Percentiles rank a stretch among this genome's conserved stretches.
Conservation (phyloP, 2,888 invertebrate species). For the Toxonevra muliebris region DNA sequence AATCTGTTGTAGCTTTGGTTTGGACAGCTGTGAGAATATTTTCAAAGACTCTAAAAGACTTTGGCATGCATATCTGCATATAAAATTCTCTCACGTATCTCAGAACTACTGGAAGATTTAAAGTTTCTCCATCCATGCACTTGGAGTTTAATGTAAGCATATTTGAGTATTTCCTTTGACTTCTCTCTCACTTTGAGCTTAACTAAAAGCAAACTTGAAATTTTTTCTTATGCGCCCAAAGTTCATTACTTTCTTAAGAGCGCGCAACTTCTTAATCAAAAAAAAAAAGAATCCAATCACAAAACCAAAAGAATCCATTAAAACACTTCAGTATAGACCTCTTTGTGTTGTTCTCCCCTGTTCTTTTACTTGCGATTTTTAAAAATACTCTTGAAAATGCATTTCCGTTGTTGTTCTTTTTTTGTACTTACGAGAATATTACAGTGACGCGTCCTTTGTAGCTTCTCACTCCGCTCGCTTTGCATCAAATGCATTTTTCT, state of each 20-base stretch:
- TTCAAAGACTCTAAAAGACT: too few relatives aligned
- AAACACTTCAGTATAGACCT: conserved; percentile 47
- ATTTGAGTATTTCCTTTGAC: too few relatives aligned
- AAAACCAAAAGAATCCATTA: conserved; percentile 51
- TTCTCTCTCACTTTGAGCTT: too few relatives aligned
- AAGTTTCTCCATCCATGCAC: too few relatives aligned
- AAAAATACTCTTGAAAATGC: conserved; percentile 47
- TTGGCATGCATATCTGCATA: too few relatives aligned
- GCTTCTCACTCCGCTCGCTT: not conserved
- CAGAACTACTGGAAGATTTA: too few relatives aligned
- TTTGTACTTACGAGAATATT: conserved; percentile 7
- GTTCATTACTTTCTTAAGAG: conserved; percentile 40
- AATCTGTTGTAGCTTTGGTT: too few relatives aligned
- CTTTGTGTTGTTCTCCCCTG: conserved; percentile 1
- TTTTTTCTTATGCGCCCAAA: conserved; percentile 41
- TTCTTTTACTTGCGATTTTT: not conserved
- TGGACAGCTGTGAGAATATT: too few relatives aligned
- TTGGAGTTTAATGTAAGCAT: too few relatives aligned
- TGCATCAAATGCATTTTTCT: conserved; percentile 12
- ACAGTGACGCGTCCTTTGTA: not conserved
- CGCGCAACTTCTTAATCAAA: not conserved
- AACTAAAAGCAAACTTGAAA: conserved; percentile 50
- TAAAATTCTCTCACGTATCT: too few relatives aligned
- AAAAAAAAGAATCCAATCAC: not conserved
- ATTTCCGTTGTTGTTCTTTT: conserved; percentile 47